Evolutionary conservation across 2,113 vertebrate species (phyloP).

Genomic region (Mystacornis crossleyi): DNA sequence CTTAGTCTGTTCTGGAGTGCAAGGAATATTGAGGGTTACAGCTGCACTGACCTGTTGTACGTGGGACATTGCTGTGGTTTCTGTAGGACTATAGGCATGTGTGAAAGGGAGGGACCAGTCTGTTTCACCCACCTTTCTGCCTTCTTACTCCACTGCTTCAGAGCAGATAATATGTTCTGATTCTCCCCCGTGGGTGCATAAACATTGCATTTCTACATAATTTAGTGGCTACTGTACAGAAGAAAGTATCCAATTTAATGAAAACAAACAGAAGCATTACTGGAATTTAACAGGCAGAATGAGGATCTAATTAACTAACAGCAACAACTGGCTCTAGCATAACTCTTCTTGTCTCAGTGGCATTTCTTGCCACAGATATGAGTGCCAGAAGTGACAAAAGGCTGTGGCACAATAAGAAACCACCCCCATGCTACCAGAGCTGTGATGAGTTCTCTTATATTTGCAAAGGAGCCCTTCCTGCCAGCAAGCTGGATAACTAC

Average conservation of each 20-base stretch:
- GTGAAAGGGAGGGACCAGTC: background rate
- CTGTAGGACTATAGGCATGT: background rate
- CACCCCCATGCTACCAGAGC: background rate
- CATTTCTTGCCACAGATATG: background rate
- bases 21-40: background rate
- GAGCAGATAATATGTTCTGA: background rate
- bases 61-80: background rate
- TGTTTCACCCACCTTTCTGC: background rate
- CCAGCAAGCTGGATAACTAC: background rate
- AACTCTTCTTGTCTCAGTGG: background rate
- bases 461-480: background rate
- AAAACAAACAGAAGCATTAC: slow-evolving; percentile 41
- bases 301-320: slow-evolving; percentile 41
- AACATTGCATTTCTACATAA: background rate
- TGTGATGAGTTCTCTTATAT: background rate
- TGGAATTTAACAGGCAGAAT: slow-evolving; percentile 29
- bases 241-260: slow-evolving; percentile 37
- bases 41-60: background rate
- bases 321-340: background rate
- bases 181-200: background rate
- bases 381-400: background rate
- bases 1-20: background rate
- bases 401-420: background rate
- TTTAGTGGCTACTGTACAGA: background rate
- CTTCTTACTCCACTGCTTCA: background rate